Evolutionary conservation across 2,113 vertebrate genomes (phyloP).

Genomic region (Aptenodytes forsteri): DNA sequence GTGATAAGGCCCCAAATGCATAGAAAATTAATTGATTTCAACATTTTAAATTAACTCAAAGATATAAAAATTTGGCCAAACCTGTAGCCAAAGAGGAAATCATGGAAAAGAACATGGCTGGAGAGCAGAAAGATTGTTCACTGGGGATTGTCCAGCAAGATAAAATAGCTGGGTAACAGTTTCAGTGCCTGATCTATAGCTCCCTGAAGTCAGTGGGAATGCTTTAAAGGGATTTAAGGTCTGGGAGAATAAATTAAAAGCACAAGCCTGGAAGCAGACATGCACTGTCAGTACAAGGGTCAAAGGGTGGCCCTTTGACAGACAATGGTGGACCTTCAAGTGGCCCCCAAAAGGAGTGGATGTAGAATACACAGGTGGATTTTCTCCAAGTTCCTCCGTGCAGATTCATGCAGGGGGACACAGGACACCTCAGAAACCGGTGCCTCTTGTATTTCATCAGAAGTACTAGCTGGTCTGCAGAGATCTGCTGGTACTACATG

Average conservation of each 20-base stretch:
- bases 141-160: not conserved
- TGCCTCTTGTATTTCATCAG: not conserved
- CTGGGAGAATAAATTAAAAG: not conserved
- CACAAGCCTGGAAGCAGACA: not conserved
- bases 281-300: fast-evolving
- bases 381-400: not conserved
- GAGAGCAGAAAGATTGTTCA: not conserved
- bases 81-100: not conserved
- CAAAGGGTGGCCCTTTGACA: not conserved
- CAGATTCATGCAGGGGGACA: not conserved
- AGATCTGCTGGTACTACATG: not conserved
- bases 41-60: not conserved
- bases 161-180: not conserved
- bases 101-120: not conserved
- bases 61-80: not conserved
- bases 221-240: not conserved
- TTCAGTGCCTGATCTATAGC: not conserved
- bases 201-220: not conserved
- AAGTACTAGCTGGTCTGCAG: not conserved
- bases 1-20: not conserved
- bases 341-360: not conserved
- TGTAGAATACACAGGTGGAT: not conserved
- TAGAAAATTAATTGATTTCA: not conserved
- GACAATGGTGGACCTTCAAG: not conserved
- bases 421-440: not conserved